Evolutionary conservation across 2,113 vertebrate species (phyloP).

Genomic region (Xiphophorus couchianus): DNA sequence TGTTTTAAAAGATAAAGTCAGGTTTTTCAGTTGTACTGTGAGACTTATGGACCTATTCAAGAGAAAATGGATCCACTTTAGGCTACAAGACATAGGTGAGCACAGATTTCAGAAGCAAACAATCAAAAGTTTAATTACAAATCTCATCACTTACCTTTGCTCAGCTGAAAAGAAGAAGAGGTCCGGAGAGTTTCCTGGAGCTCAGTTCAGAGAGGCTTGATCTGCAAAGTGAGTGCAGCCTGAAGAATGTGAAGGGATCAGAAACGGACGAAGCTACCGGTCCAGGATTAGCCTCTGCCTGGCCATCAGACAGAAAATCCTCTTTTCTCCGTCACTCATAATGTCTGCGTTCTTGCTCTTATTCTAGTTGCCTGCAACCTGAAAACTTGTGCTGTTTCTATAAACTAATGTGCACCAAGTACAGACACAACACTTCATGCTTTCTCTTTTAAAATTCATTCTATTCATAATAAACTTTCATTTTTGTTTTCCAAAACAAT

Average conservation of each 20-base stretch:
- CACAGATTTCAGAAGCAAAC: background rate
- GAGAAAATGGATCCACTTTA: background rate
- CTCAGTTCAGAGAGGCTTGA: slow-evolving; percentile 41
- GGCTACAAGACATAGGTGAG: background rate
- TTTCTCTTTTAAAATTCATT: background rate
- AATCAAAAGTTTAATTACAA: background rate
- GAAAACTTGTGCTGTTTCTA: background rate
- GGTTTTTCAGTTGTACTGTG: background rate
- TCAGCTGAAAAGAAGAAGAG: slow-evolving; percentile 17
- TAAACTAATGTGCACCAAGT: background rate
- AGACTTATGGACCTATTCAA: background rate
- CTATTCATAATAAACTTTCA: background rate
- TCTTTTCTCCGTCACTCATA: slow-evolving; percentile 66
- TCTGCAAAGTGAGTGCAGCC: slow-evolving; percentile 48
- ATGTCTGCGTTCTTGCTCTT: slow-evolving; percentile 45
- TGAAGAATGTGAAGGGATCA: slow-evolving; percentile 47
- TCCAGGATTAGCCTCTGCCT: slow-evolving; percentile 61
- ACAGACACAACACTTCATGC: background rate
- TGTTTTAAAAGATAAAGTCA: background rate
- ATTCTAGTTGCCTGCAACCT: background rate
- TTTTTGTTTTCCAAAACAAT: background rate
- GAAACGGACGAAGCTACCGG: slow-evolving; percentile 19
- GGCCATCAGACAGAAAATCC: slow-evolving; percentile 66
- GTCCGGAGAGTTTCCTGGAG: slow-evolving; percentile 29
- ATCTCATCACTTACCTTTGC: slow-evolving; percentile 50